Evolutionary conservation across 2,888 invertebrate species (phyloP), one percentile per base, ranked within the genome.

Genomic region (Phoronis australis): DNA sequence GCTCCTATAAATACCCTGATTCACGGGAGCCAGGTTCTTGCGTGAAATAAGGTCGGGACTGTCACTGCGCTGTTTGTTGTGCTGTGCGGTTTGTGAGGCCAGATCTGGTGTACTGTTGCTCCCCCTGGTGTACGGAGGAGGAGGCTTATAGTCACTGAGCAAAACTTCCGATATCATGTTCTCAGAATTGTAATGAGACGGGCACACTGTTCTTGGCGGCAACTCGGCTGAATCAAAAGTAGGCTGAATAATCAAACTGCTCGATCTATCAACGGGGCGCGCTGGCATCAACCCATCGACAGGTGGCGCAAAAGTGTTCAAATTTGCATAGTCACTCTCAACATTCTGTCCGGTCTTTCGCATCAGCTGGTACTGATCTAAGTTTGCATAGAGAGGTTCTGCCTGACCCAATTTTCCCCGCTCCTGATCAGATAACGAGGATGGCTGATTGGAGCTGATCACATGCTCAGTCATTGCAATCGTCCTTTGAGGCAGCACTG

Each of bases 51-150:
- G 56, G 58, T 73, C 73, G 4, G 72, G 72, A 48, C 65, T 69
- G 47, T 66, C 62, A 50, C 59, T 64, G 39, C 62, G 47, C 27
- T 48, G 51, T 35, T 39, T 44, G 47, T 23, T 58, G 47, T 35
- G 54, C n/a, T n/a, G n/a, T n/a, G n/a, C n/a, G n/a, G 66, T 60
- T 46, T 69, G 68, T 25, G 62, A 66, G 0, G 90, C 89, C 48
- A 91, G 75, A 73, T 90, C 90, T 0, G 90, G 90, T 0, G 90
- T 90, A 0, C 88, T 89, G 62, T 87, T 88, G 6, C 88, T 89
- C 20, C 68, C 69, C 9, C 72, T 59, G 0, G 88, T 87, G 77
- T 90, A 90, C 0, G 90, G 90, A 0, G 91, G 90, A 0, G 90
- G 88, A 3, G 71, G 73, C 72, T 90, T 89, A 69, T 85, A 86